phyloP scores from a whole-genome alignment of 1,140 invertebrate genomes.

The Dolichoris vasculosae region DNA sequence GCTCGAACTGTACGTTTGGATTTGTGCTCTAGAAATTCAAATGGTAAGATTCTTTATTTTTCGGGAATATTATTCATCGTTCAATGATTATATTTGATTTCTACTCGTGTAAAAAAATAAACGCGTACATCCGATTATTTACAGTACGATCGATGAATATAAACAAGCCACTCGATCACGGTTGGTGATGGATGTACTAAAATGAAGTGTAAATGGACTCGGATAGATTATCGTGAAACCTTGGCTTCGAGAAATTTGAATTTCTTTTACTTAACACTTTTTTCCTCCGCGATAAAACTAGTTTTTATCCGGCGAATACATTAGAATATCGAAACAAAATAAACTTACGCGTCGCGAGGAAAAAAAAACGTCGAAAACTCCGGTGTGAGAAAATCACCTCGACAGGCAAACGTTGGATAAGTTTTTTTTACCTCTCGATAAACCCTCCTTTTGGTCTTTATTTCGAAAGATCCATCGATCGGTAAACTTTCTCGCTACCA shows the following conservation, averaged over 20 bases:
- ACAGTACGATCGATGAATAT: not conserved
- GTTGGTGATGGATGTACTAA: not conserved
- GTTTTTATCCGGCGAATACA: not conserved
- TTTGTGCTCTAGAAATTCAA: too few species aligned
- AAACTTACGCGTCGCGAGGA: not conserved
- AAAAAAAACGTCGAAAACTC: not conserved
- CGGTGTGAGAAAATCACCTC: not conserved
- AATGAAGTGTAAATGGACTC: not conserved
- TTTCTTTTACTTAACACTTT: not conserved
- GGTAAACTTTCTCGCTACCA: not conserved
- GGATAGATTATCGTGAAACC: not conserved
- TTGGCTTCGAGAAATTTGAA: not conserved
- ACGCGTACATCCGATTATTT: not conserved
- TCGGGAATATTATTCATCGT: too few species aligned
- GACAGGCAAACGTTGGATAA: not conserved
- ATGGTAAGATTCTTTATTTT: too few species aligned
- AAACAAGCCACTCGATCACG: not conserved
- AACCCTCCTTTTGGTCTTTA: not conserved
- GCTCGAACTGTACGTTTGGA: too few species aligned
- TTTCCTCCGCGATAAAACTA: not conserved
- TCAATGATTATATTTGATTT: not conserved
- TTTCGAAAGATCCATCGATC: not conserved
- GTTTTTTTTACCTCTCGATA: not conserved
- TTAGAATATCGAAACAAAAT: too few species aligned
- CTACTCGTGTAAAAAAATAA: not conserved